Evolutionary conservation across 1,140 invertebrate genomes (phyloP).

Genomic region (Ceratina calcarata): DNA sequence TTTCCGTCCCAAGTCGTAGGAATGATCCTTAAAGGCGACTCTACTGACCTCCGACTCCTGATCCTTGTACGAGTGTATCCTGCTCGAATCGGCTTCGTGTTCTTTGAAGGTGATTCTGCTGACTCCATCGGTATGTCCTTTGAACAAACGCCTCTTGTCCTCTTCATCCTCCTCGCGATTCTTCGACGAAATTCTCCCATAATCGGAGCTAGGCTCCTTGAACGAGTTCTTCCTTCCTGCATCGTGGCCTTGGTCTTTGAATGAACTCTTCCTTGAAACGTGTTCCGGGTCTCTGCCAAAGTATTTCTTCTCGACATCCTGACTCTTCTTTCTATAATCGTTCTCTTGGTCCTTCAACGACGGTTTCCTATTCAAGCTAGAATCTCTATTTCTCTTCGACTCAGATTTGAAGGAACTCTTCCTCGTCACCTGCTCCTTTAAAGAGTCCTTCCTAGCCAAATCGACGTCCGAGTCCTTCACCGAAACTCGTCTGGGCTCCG

Average conservation of each 20-base stretch:
- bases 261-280: slow-evolving; percentile 27
- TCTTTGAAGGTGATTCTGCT: slow-evolving; percentile 51
- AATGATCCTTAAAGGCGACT: slow-evolving; percentile 32
- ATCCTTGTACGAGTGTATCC: slow-evolving; percentile 29
- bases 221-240: slow-evolving; percentile 45
- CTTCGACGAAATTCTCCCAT: slow-evolving; percentile 26
- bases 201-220: slow-evolving; percentile 33
- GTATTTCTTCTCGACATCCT: slow-evolving; percentile 18
- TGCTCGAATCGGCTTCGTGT: slow-evolving; percentile 41
- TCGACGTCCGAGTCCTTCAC: slow-evolving; percentile 32
- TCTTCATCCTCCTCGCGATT: slow-evolving; percentile 19
- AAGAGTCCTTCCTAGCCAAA: slow-evolving; percentile 55
- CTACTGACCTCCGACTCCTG: slow-evolving; percentile 13
- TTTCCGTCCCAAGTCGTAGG: slow-evolving; percentile 19
- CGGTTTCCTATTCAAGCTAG: slow-evolving; percentile 6
- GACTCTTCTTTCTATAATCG: slow-evolving; percentile 15
- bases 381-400: slow-evolving; percentile 43
- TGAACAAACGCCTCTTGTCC: slow-evolving; percentile 39
- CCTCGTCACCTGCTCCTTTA: slow-evolving; percentile 56
- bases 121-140: slow-evolving; percentile 40
- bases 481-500: slow-evolving; percentile 19
- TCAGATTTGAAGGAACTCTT: slow-evolving; percentile 63
- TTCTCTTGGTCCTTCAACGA: slow-evolving; percentile 32
- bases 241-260: slow-evolving; percentile 24
- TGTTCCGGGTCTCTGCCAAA: slow-evolving; percentile 47